phyloP scores from a whole-genome alignment of 2,113 vertebrate genomes.

The Seriola quinqueradiata region DNA sequence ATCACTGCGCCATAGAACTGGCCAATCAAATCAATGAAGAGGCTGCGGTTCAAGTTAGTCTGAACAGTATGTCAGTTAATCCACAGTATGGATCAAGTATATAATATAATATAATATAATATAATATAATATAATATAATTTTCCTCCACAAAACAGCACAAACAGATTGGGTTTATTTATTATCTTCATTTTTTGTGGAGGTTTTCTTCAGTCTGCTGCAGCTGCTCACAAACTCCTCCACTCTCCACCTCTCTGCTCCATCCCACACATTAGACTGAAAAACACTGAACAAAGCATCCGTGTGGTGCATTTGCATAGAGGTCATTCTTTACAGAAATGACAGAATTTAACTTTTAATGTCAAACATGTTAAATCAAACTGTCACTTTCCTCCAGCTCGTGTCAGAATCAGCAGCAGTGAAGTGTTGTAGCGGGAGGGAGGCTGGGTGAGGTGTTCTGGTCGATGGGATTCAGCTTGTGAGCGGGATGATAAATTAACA shows the following conservation, averaged over 20 bases:
- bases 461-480: conserved; percentile 10
- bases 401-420: neutral
- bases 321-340: neutral
- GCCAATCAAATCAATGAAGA: no score
- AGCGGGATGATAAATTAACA: conserved; percentile 52
- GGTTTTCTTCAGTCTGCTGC: conserved; percentile 10
- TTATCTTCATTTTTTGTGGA: neutral
- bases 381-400: neutral
- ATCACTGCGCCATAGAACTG: no score
- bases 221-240: conserved; percentile 36
- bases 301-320: neutral
- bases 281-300: neutral
- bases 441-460: neutral
- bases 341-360: neutral
- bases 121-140: neutral
- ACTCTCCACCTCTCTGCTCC: conserved; percentile 16
- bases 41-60: no score
- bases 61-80: no score
- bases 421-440: no score
- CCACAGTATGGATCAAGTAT: no score
- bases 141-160: neutral
- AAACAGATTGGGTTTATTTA: no score
- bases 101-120: no score
- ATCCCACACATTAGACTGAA: neutral
- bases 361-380: neutral